These are phyloP conservation scores for Xenops minutus DNA, from an alignment of 2,797 vertebrate genomes.

Conservation along the genomic window DNA sequence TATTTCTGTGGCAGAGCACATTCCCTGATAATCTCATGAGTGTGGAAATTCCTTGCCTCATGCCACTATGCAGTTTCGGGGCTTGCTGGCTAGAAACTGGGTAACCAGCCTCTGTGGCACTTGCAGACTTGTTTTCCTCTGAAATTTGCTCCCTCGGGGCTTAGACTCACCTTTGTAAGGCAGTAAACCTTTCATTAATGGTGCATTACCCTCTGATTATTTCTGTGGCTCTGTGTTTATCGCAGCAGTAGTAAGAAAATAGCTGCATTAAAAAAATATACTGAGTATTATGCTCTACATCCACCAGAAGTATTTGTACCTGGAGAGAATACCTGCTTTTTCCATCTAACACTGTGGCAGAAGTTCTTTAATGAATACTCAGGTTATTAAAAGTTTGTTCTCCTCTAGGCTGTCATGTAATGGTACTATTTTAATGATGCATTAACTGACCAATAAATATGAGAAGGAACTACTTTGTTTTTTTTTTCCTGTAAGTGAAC, in stretches of 20 bases:
- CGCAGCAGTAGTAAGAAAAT: background rate
- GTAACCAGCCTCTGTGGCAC: background rate
- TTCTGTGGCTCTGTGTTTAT: background rate
- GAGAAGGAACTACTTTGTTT: background rate
- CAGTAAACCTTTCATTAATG: background rate
- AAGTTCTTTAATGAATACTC: background rate
- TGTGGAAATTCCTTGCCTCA: background rate
- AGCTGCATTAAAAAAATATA: background rate
- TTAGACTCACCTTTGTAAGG: background rate
- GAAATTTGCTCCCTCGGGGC: background rate
- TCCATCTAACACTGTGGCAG: background rate
- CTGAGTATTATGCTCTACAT: background rate
- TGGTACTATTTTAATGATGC: background rate
- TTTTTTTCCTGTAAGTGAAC: background rate
- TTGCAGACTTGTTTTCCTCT: background rate
- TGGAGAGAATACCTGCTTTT: background rate
- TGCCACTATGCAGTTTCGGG: fast-evolving
- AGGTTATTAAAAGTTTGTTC: background rate
- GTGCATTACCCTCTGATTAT: background rate
- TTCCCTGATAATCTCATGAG: background rate
- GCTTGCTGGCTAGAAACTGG: background rate
- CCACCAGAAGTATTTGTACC: background rate
- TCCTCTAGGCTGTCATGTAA: background rate
- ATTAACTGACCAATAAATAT: background rate
- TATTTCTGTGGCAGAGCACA: background rate